phyloP scores from a whole-genome alignment of 1,140 invertebrate species.

The Maconellicoccus hirsutus region DNA sequence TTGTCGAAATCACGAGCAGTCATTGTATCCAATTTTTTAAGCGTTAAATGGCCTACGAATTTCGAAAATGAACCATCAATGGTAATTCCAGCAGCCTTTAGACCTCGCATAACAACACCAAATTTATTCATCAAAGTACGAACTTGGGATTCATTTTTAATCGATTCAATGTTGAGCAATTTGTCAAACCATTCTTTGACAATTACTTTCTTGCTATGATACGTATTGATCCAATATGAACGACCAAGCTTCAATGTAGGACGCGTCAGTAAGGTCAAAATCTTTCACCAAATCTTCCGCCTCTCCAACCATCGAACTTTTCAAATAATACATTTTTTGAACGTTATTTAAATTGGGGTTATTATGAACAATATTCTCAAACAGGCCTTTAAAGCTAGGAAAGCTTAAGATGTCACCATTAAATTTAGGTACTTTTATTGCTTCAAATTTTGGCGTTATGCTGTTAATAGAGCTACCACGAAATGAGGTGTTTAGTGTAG shows the following conservation, averaged over 20 bases:
- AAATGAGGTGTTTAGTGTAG: too few relatives aligned
- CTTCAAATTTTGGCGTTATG: not conserved
- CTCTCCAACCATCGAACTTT: not conserved
- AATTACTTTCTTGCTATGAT: not conserved
- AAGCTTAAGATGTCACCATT: not conserved
- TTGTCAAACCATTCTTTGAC: not conserved
- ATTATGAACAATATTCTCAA: not conserved
- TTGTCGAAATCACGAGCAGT: not conserved
- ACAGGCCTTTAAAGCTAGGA: not conserved
- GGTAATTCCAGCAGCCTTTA: not conserved
- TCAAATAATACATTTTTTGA: slow-evolving; percentile 18
- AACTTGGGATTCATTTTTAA: not conserved
- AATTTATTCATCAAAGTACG: not conserved
- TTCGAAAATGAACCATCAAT: not conserved
- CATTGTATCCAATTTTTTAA: not conserved
- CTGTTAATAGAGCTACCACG: too few relatives aligned
- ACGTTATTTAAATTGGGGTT: not conserved
- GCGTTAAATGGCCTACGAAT: not conserved
- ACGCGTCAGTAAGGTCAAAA: not conserved
- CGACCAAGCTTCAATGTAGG: not conserved
- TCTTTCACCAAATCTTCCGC: not conserved
- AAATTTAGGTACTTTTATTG: not conserved
- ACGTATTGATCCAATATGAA: not conserved
- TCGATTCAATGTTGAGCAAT: not conserved
- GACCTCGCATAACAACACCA: not conserved